A percentile compares a stretch with the other conserved stretches of the same genome.
Conservation (phyloP, 1,140 invertebrate species). For the Lepidurus packardi region DNA sequence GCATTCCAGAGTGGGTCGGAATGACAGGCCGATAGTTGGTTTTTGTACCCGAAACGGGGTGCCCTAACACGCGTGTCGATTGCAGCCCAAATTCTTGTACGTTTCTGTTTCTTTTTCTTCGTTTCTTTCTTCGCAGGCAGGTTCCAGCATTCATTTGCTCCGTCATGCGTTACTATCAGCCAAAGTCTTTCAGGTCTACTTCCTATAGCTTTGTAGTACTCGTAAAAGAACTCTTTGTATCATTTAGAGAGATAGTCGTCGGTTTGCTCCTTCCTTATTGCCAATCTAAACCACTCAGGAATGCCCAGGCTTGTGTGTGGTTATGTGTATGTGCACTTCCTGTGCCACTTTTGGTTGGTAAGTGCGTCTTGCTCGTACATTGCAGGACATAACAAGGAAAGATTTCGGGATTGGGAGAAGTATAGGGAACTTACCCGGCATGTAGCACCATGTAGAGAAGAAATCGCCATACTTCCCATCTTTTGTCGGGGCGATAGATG, state of each 20-base stretch:
- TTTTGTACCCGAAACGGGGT: too few species aligned
- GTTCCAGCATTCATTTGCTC: background rate
- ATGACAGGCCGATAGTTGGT: too few species aligned
- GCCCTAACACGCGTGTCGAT: too few species aligned
- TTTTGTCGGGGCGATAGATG: constrained; percentile 86
- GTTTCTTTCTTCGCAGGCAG: background rate
- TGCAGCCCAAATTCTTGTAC: background rate
- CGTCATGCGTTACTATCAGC: background rate
- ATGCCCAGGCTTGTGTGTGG: background rate
- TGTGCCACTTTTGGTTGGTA: background rate
- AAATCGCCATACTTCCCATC: constrained; percentile 88
- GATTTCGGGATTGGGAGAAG: background rate
- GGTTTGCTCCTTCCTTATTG: background rate
- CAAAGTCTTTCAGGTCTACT: background rate
- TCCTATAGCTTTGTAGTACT: background rate
- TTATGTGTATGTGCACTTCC: background rate
- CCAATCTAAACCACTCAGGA: constrained; percentile 1
- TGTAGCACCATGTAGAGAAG: constrained; percentile 92
- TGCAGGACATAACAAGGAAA: background rate
- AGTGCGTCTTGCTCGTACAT: background rate
- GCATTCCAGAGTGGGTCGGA: too few species aligned
- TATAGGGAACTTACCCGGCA: constrained; percentile 63
- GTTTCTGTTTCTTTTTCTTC: background rate
- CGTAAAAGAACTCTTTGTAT: background rate
- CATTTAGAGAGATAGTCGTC: background rate